Conservation (phyloP, 1,140 invertebrate genomes). For the Andrena cerasifolii region DNA sequence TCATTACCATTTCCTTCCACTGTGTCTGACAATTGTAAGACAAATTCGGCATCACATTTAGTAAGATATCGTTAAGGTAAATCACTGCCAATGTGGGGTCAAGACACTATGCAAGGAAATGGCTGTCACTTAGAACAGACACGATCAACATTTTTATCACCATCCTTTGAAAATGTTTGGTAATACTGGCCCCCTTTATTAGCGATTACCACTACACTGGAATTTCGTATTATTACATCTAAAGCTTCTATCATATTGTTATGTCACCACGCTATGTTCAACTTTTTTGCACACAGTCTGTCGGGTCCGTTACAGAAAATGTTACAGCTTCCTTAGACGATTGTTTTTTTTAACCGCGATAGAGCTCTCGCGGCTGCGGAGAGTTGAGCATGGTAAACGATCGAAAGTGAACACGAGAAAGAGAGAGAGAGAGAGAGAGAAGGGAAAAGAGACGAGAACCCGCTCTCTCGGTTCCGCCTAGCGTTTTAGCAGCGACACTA, state of each 20-base stretch:
- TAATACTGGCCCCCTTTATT: constrained; percentile 42
- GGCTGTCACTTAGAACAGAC: constrained; percentile 54
- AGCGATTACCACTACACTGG: constrained; percentile 51
- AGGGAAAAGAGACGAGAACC: constrained; percentile 25
- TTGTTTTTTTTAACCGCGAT: neutral
- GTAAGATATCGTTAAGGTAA: neutral
- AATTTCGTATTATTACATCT: constrained; percentile 61
- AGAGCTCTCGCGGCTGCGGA: constrained; percentile 13
- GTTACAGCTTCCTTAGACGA: neutral
- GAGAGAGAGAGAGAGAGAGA: too few species aligned
- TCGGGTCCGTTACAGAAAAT: neutral
- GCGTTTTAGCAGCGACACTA: constrained; percentile 70
- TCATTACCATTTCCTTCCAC: constrained; percentile 46
- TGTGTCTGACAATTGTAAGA: constrained; percentile 12
- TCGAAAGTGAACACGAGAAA: too few species aligned
- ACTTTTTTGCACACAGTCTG: constrained; percentile 50
- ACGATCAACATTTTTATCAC: constrained; percentile 41
- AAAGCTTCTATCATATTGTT: constrained; percentile 68
- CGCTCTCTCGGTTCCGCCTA: constrained; percentile 63
- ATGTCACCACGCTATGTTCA: constrained; percentile 67
- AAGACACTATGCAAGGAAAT: constrained; percentile 42
- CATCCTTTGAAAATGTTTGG: constrained; percentile 46
- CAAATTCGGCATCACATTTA: neutral
- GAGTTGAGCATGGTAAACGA: constrained; percentile 72
- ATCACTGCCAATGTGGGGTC: neutral